Base-by-base conservation (phyloP, 2,113 vertebrate genomes). In the Myocastor coypus region DNA sequence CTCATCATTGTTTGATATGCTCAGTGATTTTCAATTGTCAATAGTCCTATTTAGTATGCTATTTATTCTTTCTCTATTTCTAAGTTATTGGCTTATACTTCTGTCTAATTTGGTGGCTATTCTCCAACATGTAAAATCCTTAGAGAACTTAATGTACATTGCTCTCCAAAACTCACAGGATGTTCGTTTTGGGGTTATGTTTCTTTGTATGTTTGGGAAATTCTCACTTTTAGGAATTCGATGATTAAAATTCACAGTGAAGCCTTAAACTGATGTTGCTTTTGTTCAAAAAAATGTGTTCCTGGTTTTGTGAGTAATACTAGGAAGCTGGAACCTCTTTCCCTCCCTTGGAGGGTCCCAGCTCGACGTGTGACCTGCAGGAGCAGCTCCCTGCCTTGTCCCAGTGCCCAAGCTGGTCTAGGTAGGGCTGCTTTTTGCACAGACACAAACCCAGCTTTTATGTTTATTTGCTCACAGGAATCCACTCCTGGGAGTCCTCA, bases 391-490 rank as follows among this genome's bases (percentile, higher is more conserved):
- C 22, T 3, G n/a, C 32, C 13, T 37, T 30, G 40, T 26, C 42
- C 42, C 1, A 6, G 61, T 0, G 66, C 69, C 59, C 1, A 5
- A 17, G 30, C 55, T 61, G 22, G 19, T 10, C 82, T 81, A 30
- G 46, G 55, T 5, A n/a, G 37, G 6, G 16, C 8, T 37, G 69
- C 40, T 26, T 68, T 94, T 59, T 46, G 86, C 26, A 11, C 46
- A 61, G 32, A 68, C 52, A 75, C 42, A 89, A 71, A 68, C 84
- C 13, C 26, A 30, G 82, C 73, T 77, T 75, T 77, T 52, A 50
- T 68, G 81, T 84, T 28, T 83, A 77, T 78, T 87, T 90, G 85
- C 66, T 96, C 66, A 61, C 30, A 77, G 66, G 19, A 61, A 96
- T 55, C 26, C 64, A 37, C 50, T 66, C 46, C 2, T 61, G 80